phyloP scores from a whole-genome alignment of 2,888 invertebrate genomes.

The Cephus pygmeus region DNA sequence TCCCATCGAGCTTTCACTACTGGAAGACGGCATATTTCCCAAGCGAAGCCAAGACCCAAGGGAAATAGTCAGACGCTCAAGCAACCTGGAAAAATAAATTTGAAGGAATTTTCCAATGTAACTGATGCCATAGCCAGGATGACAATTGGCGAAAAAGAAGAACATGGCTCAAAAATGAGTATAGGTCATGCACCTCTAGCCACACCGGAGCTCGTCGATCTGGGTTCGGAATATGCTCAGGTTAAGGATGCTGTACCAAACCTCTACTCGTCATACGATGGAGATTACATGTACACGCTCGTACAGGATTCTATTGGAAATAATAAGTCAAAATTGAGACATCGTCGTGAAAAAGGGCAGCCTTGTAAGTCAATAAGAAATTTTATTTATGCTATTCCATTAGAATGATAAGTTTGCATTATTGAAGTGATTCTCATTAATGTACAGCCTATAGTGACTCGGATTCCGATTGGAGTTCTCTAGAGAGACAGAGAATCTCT shows the following conservation, averaged over 20 bases:
- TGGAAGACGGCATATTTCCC: conserved; percentile 73
- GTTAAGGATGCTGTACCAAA: conserved; percentile 72
- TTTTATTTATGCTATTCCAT: conserved; percentile 1
- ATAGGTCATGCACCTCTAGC: conserved; percentile 79
- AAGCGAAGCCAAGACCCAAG: conserved; percentile 74
- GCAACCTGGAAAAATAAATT: conserved; percentile 91
- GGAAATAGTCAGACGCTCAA: conserved; percentile 77
- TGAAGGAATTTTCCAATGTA: conserved; percentile 89
- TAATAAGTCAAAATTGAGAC: conserved; percentile 72
- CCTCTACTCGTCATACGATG: conserved; percentile 69
- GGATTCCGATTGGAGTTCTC: conserved; percentile 87
- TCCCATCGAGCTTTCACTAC: conserved; percentile 79
- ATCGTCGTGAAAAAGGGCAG: conserved; percentile 74
- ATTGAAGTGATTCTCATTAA: conserved; percentile 16
- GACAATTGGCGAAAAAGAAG: conserved; percentile 68
- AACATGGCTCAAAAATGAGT: conserved; percentile 57
- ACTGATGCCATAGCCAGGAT: conserved; percentile 84
- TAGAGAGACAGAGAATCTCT: conserved; percentile 72
- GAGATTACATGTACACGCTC: conserved; percentile 75
- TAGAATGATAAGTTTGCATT: neutral
- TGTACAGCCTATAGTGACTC: conserved; percentile 85
- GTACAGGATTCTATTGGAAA: conserved; percentile 74
- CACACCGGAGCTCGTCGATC: conserved; percentile 80
- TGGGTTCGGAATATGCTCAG: conserved; percentile 81
- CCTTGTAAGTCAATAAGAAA: conserved; percentile 67